These are phyloP conservation scores for Peromyscus nudipes DNA, from an alignment of 2,797 vertebrate species.

Conservation along the genomic window DNA sequence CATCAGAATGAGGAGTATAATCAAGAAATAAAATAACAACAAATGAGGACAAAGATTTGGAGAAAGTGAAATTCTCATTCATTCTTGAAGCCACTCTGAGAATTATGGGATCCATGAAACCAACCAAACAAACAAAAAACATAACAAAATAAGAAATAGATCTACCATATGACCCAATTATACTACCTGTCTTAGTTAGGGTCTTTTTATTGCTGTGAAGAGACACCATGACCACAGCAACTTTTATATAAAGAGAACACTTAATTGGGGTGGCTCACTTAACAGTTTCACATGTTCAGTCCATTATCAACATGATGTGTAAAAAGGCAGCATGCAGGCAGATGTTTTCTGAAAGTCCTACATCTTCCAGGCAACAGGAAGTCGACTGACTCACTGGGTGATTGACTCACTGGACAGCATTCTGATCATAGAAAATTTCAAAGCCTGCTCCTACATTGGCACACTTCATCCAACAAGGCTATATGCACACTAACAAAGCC, in stretches of 20 bases:
- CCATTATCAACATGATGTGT: neutral
- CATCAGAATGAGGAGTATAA: no score
- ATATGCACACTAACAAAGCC: neutral
- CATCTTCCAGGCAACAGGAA: neutral
- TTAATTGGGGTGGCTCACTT: neutral
- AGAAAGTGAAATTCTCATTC: neutral
- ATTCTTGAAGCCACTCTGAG: no score
- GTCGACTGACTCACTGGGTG: neutral
- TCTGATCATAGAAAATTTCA: neutral
- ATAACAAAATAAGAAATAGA: no score
- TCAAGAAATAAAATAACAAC: neutral
- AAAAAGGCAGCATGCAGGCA: neutral
- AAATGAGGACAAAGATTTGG: neutral
- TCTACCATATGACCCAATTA: neutral
- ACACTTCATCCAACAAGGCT: neutral
- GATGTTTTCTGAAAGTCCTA: neutral
- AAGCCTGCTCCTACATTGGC: neutral
- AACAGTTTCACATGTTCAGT: no score
- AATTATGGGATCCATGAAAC: neutral
- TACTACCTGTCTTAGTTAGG: neutral
- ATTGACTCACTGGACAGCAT: neutral
- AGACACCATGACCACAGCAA: neutral
- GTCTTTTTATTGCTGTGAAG: neutral
- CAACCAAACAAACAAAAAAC: neutral
- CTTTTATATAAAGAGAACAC: neutral